Evolutionary conservation across 2,113 vertebrate species (phyloP).

Genomic region (Proterorhinus semilunaris): DNA sequence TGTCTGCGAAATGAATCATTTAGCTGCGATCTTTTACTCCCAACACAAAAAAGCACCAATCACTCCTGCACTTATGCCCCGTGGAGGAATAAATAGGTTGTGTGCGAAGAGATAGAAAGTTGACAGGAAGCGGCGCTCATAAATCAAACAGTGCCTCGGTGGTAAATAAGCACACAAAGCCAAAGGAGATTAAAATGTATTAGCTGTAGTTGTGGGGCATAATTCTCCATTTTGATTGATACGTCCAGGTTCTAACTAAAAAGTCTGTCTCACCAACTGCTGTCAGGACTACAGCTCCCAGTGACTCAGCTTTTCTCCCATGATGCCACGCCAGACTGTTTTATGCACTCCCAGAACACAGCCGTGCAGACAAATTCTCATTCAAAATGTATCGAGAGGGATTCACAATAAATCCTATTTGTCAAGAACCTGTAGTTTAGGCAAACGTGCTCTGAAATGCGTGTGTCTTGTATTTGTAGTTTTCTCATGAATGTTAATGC

Average conservation of each 20-base stretch:
- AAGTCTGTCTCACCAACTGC: constrained; percentile 20
- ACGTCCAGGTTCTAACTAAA: constrained; percentile 26
- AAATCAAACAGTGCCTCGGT: constrained; percentile 24
- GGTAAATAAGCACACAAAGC: constrained; percentile 21
- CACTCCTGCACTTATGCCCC: neutral
- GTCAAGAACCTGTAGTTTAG: no score
- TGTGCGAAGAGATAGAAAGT: constrained; percentile 17
- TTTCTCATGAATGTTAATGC: no score
- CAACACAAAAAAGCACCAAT: constrained; percentile 21
- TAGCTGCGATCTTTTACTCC: constrained; percentile 10
- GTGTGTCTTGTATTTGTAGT: no score
- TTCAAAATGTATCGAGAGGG: constrained; percentile 2
- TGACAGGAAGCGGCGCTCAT: constrained; percentile 17
- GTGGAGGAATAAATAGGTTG: constrained; percentile 7
- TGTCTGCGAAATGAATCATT: constrained; percentile 23
- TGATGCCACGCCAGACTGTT: constrained; percentile 39
- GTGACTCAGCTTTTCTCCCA: constrained; percentile 59
- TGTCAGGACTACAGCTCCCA: constrained; percentile 41
- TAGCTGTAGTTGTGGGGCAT: constrained; percentile 27
- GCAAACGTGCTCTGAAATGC: no score
- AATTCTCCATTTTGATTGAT: constrained; percentile 49
- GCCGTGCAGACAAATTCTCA: constrained; percentile 15
- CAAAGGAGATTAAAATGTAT: constrained; percentile 30
- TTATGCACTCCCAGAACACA: constrained; percentile 22
- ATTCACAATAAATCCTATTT: no score